Evolutionary conservation across 2,113 vertebrate species (phyloP).

Genomic region (Piprites chloris): DNA sequence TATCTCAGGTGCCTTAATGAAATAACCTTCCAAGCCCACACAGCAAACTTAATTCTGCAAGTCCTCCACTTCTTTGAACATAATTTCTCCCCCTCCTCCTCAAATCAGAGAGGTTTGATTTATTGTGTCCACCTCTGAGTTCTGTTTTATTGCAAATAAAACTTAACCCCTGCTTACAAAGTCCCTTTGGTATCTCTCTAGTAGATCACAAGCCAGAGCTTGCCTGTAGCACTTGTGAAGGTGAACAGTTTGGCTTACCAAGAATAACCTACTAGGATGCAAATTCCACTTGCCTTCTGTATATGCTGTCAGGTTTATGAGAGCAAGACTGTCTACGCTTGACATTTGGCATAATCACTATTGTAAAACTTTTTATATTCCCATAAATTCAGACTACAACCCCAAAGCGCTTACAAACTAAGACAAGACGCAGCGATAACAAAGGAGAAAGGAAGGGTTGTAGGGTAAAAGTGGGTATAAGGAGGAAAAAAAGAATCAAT

Average conservation of each 20-base stretch:
- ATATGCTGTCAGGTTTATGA: neutral
- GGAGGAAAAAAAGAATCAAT: neutral
- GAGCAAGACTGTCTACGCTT: neutral
- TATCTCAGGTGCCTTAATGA: neutral
- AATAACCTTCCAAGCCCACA: neutral
- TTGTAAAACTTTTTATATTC: neutral
- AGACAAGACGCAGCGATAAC: neutral
- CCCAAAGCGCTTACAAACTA: neutral
- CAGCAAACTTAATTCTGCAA: neutral
- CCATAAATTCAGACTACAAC: neutral
- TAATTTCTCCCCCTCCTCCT: neutral
- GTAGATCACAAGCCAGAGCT: neutral
- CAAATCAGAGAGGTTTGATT: neutral
- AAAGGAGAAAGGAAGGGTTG: neutral
- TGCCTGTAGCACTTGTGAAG: neutral
- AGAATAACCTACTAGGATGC: neutral
- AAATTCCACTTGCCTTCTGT: neutral
- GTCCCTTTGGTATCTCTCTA: neutral
- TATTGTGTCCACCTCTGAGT: neutral
- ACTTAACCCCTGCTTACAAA: neutral
- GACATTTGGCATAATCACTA: constrained; percentile 13
- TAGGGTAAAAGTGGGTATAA: neutral
- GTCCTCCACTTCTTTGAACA: neutral
- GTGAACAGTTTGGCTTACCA: constrained; percentile 13
- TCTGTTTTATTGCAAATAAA: neutral